Base-by-base conservation (phyloP, 2,888 invertebrate genomes). In the Ypsolopha scabrella region DNA sequence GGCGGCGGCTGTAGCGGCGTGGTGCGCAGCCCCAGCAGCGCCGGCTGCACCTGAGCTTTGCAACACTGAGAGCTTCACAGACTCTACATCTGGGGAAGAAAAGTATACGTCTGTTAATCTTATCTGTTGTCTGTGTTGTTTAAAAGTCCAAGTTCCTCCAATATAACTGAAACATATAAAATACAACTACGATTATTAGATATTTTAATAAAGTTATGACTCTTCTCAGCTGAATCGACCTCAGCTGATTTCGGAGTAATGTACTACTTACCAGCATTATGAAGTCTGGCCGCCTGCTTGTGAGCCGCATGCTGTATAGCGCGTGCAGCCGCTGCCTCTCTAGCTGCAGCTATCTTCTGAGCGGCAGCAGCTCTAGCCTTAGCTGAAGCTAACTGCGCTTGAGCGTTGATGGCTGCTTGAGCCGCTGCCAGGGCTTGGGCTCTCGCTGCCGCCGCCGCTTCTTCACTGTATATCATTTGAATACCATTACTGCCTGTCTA, bases 301-400 rank as follows among this genome's bases (percentile, higher is more conserved):
- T 89, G 88, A 0, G 93, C 93, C 11, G 90, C 90, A 41, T 89
- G 88, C 54, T 92, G 91, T 54, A 93, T 90, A 0, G 92, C 90
- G 7, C 88, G 88, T 0, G 93, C 93, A 0, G 93, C 93, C 7
- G 91, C 91, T 0, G 92, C 89, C 67, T 93, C 93, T 50, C 92
- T 88, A 0, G 90, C 89, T 0, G 93, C 90, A 0, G 93, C 92
- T 6, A 92, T 89, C 58, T 90, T 88, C 67, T 93, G 93, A 2
- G 92, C 91, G 35, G 91, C 90, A 0, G 93, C 90, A 0, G 91
- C 93, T 0, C 91, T 87, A 0, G 90, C 89, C 64, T 93, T 92
- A 0, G 92, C 89, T 0, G 90, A 89, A 0, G 92, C 93, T 6
- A 93, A 76, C 61, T 91, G 88, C 53, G 92, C 92, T 55, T 93